Base-by-base conservation (phyloP, 92 coral and sea anemone genomes). In the Montipora capitata region DNA sequence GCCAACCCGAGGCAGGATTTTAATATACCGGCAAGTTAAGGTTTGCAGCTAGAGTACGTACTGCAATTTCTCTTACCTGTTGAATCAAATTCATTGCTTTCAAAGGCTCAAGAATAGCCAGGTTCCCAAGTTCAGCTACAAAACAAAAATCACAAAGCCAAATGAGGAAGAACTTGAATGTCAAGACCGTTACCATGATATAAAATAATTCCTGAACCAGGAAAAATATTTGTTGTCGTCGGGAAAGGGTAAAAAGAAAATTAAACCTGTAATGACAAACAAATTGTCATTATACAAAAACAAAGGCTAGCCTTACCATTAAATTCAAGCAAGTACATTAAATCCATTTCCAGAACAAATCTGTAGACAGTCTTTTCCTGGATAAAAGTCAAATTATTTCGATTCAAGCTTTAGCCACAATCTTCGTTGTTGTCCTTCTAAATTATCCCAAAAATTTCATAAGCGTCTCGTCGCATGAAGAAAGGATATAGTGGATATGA, bases 341-440 rank as follows among this genome's bases (percentile, higher is more conserved):
- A 65, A 75, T 97, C 96, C 68, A 92, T 87, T 8, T 74, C n/a
- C 20, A 97, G 80, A 16, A 89, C 91, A 78, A 96, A 93, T 80
- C 98, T 84, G 87, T 94, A 94, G 57, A 96, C 98, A 17, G 81
- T 69, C 69, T 83, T 97, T 76, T 90, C 98, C 98, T 95, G 68
- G 39, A 38, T n/a, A 54, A 5, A 17, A 88, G 82, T 43, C 12
- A 48, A 59, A 44, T 7, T 14, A 8, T 35, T 67, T 67, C 67
- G 49, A 5, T 77, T 38, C 40, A 74, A 44, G 2, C 40, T 16
- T n/a, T 16, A 63, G 39, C 2, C 13, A 3, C 68, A 63, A 7
- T 16, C 18, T 7, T 6, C 2, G 35, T 1, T 27, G 1, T 27
- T 27, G 35, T 27, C 1, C 3, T 3, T 10, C 0, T 3, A 3